A percentile compares a stretch with the other conserved stretches of the same genome.
phyloP scores from a whole-genome alignment of 2,797 vertebrate genomes.

The Geotrypetes seraphini region DNA sequence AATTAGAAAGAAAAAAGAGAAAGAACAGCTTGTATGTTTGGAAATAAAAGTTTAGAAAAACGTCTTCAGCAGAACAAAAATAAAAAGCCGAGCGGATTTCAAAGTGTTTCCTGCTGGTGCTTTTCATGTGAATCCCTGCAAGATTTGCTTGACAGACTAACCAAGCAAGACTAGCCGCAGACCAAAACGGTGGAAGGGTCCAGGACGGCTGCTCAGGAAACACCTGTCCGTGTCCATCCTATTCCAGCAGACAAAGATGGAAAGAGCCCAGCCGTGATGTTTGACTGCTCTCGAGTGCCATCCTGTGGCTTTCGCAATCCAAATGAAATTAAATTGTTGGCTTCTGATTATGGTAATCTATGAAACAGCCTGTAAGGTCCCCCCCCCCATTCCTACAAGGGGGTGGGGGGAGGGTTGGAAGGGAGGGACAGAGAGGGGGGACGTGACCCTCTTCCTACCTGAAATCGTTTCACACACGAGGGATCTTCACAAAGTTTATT shows the following conservation, averaged over 20 bases:
- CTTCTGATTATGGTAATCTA: no score
- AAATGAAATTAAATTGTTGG: neutral
- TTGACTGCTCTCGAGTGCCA: constrained; percentile 45
- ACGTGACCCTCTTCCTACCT: no score
- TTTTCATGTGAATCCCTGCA: constrained; percentile 17
- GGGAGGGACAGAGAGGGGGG: no score
- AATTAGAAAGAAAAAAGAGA: no score
- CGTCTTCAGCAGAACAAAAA: neutral
- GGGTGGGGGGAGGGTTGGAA: no score
- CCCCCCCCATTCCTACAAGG: no score
- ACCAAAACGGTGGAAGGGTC: constrained; percentile 13
- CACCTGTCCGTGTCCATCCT: constrained; percentile 5
- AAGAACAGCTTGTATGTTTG: accelerated
- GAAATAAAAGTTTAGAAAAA: no score
- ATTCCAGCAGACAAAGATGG: neutral
- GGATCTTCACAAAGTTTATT: no score
- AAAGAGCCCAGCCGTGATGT: neutral
- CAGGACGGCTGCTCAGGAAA: constrained; percentile 4
- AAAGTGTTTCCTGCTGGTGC: no score
- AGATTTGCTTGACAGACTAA: constrained; percentile 33
- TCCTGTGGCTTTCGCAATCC: constrained; percentile 33
- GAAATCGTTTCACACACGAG: no score
- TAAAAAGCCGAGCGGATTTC: no score
- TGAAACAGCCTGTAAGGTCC: no score
- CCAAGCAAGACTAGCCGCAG: constrained; percentile 29